Conservation (phyloP, 2,888 invertebrate species). For the Callyntrura sp. region DNA sequence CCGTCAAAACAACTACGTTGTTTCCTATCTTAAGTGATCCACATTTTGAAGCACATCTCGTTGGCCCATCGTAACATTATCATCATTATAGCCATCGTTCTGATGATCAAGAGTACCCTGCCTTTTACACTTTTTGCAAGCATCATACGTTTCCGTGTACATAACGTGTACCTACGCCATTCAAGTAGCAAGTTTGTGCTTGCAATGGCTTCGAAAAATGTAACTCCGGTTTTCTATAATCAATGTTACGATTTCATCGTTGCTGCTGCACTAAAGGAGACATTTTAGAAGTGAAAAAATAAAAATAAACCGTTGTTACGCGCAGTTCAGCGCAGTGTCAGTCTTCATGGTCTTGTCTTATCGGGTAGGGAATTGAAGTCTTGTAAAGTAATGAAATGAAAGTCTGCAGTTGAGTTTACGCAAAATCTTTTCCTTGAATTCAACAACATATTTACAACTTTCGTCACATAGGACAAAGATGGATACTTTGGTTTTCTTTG, state of each 20-base stretch:
- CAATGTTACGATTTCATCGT: neutral
- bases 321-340: conserved; percentile 27
- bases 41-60: conserved; percentile 12
- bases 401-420: conserved; percentile 25
- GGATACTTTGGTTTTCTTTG: too few species aligned
- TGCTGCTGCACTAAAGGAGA: neutral
- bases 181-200: neutral
- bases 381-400: conserved; percentile 53
- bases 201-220: neutral
- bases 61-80: conserved; percentile 56
- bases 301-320: neutral
- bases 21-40: conserved; percentile 31
- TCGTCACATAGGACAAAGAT: too few species aligned
- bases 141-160: neutral
- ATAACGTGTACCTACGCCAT: neutral
- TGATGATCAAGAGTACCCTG: conserved; percentile 6
- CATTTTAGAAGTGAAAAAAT: neutral
- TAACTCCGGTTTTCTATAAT: neutral
- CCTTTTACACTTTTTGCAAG: neutral
- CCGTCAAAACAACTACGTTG: neutral
- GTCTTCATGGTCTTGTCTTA: conserved; percentile 1
- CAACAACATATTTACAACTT: too few species aligned
- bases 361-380: conserved; percentile 21
- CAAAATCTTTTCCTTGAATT: too few species aligned
- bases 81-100: conserved; percentile 35